Conservation (phyloP, 1,140 invertebrate genomes). For the Drosophila hydei region DNA sequence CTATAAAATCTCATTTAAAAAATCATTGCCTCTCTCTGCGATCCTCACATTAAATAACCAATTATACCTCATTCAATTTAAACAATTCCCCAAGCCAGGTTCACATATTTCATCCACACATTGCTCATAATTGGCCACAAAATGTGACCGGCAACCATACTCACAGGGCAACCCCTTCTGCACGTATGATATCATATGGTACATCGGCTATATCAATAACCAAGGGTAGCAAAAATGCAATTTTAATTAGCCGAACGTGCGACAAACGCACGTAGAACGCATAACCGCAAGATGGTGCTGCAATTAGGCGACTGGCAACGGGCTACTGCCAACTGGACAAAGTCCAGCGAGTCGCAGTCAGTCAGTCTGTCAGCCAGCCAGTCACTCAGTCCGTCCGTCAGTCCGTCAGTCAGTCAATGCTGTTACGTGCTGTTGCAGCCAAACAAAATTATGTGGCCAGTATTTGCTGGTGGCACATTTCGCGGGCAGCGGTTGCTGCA, state of each 20-base stretch:
- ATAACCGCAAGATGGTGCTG: conserved; percentile 79
- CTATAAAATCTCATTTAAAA: no score
- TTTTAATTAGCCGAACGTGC: conserved; percentile 81
- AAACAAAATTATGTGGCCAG: conserved; percentile 81
- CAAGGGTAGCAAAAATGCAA: conserved; percentile 69
- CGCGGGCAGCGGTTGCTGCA: conserved; percentile 25
- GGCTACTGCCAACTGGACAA: neutral
- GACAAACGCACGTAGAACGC: conserved; percentile 75
- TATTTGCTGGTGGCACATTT: conserved; percentile 53
- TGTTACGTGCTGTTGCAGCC: conserved; percentile 62
- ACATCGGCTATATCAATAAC: conserved; percentile 69
- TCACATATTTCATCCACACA: neutral
- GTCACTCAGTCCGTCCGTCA: conserved; percentile 29
- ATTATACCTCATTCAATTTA: no score
- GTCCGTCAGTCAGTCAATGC: conserved; percentile 43
- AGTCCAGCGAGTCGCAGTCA: conserved; percentile 3
- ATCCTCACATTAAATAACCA: no score
- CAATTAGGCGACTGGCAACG: conserved; percentile 64
- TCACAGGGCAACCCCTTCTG: neutral
- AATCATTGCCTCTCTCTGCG: no score
- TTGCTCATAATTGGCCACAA: conserved; percentile 19
- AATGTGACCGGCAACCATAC: neutral
- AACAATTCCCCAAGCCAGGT: neutral
- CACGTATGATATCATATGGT: conserved; percentile 33
- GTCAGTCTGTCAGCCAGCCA: neutral